phyloP scores from a whole-genome alignment of 2,797 vertebrate genomes.

The Schizopygopsis pylzovi region DNA sequence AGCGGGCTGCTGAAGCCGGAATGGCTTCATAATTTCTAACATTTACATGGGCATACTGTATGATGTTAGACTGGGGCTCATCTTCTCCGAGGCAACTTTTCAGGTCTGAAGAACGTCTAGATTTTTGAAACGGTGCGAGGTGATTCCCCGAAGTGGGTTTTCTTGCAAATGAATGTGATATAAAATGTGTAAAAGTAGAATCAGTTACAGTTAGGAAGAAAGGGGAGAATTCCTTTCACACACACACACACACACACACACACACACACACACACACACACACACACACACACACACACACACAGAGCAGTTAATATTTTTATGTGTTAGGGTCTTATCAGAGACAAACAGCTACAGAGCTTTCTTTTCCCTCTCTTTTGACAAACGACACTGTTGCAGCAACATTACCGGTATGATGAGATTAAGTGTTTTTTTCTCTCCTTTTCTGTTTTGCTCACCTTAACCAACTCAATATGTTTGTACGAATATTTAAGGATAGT shows the following conservation, averaged over 20 bases:
- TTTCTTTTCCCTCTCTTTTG: slow-evolving; percentile 53
- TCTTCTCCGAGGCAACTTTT: slow-evolving; percentile 83
- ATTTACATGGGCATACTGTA: slow-evolving; percentile 79
- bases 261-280: slow-evolving; percentile 34
- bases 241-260: slow-evolving; percentile 30
- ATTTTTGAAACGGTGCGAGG: slow-evolving; percentile 75
- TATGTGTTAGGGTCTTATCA: slow-evolving; percentile 63
- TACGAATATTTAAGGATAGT: neutral
- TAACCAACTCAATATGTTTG: slow-evolving; percentile 3
- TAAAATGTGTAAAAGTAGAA: slow-evolving; percentile 61
- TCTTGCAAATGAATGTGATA: slow-evolving; percentile 61
- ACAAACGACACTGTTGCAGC: slow-evolving; percentile 56
- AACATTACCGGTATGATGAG: slow-evolving; percentile 47
- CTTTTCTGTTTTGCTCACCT: slow-evolving; percentile 40
- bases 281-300: slow-evolving; percentile 38
- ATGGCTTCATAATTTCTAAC: slow-evolving; percentile 90
- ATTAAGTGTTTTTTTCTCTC: slow-evolving; percentile 42
- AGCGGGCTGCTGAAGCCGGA: slow-evolving; percentile 90
- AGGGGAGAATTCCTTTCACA: slow-evolving; percentile 43
- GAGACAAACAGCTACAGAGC: slow-evolving; percentile 60
- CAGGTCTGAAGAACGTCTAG: slow-evolving; percentile 79
- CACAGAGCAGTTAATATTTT: slow-evolving; percentile 49
- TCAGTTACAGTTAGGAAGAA: slow-evolving; percentile 32
- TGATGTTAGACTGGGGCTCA: slow-evolving; percentile 87
- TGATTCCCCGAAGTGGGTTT: slow-evolving; percentile 53